These are phyloP conservation scores for Acheta domesticus DNA, from an alignment of 2,888 invertebrate species.

Conservation along the genomic window DNA sequence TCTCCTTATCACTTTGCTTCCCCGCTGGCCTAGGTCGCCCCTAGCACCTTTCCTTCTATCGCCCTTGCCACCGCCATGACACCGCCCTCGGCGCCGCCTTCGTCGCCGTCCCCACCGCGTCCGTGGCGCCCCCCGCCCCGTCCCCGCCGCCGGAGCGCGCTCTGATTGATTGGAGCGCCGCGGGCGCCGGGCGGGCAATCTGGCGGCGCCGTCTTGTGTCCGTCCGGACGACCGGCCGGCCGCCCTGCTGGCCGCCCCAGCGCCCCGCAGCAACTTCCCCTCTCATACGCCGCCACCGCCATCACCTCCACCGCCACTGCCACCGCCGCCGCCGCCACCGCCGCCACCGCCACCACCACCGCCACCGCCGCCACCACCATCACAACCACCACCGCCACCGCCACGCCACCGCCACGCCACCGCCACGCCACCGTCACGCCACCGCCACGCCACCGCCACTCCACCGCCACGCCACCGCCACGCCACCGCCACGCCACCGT, in stretches of 20 bases:
- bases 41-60: too few relatives aligned
- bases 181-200: neutral
- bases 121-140: neutral
- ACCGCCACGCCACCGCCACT: neutral
- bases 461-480: neutral
- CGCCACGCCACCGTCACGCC: too few relatives aligned
- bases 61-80: too few relatives aligned
- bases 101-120: neutral
- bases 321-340: too few relatives aligned
- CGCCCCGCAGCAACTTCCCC: neutral
- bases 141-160: neutral
- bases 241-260: neutral
- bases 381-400: too few relatives aligned
- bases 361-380: too few relatives aligned
- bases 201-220: neutral
- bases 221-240: neutral
- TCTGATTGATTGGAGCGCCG: conserved; percentile 9
- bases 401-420: too few relatives aligned
- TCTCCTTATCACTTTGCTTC: too few relatives aligned
- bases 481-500: too few relatives aligned
- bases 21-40: too few relatives aligned
- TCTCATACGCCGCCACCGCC: neutral
- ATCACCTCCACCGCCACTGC: neutral
- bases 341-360: too few relatives aligned
- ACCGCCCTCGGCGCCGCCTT: neutral